Conservation (phyloP, 2,113 vertebrate genomes). For the Zosterops hypoxanthus region DNA sequence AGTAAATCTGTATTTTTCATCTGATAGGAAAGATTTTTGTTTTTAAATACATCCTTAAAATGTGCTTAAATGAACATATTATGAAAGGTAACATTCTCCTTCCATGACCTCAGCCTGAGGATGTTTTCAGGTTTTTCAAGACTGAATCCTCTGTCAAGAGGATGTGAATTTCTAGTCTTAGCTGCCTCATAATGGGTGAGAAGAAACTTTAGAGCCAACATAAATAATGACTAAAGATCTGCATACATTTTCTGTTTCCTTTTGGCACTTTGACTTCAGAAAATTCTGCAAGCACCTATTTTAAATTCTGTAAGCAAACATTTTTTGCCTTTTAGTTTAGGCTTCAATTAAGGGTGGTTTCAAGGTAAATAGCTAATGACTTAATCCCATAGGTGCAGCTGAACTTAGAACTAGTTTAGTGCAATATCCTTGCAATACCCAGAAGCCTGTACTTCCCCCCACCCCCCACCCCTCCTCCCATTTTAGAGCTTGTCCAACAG, state of each 20-base stretch:
- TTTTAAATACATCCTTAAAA: neutral
- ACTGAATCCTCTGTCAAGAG: neutral
- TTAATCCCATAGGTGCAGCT: neutral
- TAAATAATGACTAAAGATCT: constrained; percentile 8
- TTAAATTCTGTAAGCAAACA: neutral
- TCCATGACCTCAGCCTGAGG: neutral
- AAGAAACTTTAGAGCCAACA: constrained; percentile 15
- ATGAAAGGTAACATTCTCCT: neutral
- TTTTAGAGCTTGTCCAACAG: neutral
- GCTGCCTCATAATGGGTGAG: neutral
- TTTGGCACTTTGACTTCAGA: neutral
- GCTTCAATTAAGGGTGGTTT: neutral
- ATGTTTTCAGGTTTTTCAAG: neutral
- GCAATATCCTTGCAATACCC: neutral
- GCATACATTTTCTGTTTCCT: neutral
- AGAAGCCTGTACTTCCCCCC: neutral
- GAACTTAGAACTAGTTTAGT: neutral
- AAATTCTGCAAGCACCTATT: neutral
- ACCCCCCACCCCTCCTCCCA: neutral
- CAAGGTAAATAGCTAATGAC: neutral
- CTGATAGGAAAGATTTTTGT: neutral
- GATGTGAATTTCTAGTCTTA: neutral
- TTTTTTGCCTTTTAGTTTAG: neutral
- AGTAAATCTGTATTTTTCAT: neutral
- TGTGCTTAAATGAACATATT: neutral